phyloP scores from a whole-genome alignment of 1,140 invertebrate genomes.

The Drosophila sp. region DNA sequence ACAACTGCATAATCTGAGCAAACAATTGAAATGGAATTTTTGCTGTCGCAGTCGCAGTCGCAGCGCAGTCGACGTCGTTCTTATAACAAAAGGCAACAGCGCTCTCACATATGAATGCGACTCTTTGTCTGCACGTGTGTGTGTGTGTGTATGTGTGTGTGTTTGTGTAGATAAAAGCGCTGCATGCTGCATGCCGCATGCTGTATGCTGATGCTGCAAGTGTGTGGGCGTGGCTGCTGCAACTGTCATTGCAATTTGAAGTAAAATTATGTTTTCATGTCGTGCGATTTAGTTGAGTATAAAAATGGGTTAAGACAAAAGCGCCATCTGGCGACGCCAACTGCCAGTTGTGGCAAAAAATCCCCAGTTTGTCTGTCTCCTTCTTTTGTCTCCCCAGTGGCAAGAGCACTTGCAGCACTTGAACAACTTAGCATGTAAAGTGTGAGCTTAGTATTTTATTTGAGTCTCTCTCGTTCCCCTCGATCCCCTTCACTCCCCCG shows the following conservation, averaged over 20 bases:
- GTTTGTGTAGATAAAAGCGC: constrained; percentile 21
- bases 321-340: constrained; percentile 48
- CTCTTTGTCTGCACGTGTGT: constrained; percentile 1
- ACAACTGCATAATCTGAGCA: constrained; percentile 82
- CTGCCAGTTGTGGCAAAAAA: constrained; percentile 18
- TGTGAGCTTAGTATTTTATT: constrained; percentile 32
- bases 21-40: constrained; percentile 83
- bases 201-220: constrained; percentile 43
- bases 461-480: constrained; percentile 17
- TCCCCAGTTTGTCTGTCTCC: background rate
- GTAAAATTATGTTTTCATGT: constrained; percentile 83
- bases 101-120: constrained; percentile 35
- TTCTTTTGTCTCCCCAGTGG: constrained; percentile 43
- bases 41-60: constrained; percentile 46
- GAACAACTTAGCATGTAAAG: constrained; percentile 48
- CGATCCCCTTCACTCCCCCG: background rate
- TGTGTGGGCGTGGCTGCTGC: constrained; percentile 73
- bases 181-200: no score
- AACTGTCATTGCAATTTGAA: constrained; percentile 79
- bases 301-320: constrained; percentile 70
- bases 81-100: constrained; percentile 45
- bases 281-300: constrained; percentile 61
- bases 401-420: constrained; percentile 40
- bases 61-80: background rate
- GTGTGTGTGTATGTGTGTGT: constrained; percentile 7